Percentiles rank a stretch among this genome's conserved stretches.
Evolutionary conservation across 2,888 invertebrate genomes (phyloP).

Genomic region (Gibbula magus): DNA sequence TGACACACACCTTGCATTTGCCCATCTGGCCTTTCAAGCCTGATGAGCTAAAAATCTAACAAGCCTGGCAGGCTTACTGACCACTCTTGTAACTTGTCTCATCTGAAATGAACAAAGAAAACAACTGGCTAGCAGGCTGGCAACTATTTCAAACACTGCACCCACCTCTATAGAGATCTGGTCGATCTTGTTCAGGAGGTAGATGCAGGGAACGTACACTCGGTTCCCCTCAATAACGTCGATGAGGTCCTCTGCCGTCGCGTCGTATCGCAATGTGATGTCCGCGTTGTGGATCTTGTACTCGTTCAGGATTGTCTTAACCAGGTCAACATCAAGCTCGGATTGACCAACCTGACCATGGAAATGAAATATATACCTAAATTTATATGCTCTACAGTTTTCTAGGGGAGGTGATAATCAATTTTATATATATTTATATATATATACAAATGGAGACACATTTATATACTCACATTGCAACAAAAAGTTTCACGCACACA

Average conservation of each 20-base stretch:
- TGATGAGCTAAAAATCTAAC: no score
- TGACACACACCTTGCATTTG: not conserved
- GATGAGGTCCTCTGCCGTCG: conserved; percentile 97
- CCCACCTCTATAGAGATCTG: conserved; percentile 79
- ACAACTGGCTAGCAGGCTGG: no score
- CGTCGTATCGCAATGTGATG: conserved; percentile 88
- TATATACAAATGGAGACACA: no score
- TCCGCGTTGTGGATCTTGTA: conserved; percentile 99
- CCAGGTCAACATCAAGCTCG: conserved; percentile 94
- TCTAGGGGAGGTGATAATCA: no score
- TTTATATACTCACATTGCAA: no score
- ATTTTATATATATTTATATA: no score
- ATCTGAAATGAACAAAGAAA: no score
- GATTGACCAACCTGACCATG: conserved; percentile 81
- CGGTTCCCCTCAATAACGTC: conserved; percentile 99
- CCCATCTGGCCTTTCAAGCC: no score
- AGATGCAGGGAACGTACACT: conserved; percentile 98
- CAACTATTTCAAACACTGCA: not conserved
- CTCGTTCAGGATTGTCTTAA: conserved; percentile 96
- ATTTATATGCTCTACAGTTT: no score
- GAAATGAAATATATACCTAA: not conserved
- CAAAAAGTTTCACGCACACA: no score
- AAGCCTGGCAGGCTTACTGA: no score
- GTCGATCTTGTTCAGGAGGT: conserved; percentile 98
- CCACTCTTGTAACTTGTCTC: no score